A percentile compares a stretch with the other conserved stretches of the same genome.
Conservation (phyloP, 2,113 vertebrate genomes). For the Nerophis ophidion region DNA sequence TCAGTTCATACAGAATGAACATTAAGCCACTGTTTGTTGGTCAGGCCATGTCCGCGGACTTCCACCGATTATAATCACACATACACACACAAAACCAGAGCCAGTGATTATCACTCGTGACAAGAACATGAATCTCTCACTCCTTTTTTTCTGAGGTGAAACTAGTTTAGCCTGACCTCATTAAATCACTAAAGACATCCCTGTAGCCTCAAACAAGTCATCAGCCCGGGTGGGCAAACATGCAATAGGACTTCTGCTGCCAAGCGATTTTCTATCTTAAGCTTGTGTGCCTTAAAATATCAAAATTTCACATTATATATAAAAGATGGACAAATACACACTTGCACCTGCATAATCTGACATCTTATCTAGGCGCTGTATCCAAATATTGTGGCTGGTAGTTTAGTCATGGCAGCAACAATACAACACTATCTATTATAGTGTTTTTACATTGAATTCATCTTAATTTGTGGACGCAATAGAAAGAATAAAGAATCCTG, state of each 20-base stretch:
- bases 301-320: neutral
- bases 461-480: neutral
- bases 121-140: constrained; percentile 28
- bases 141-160: constrained; percentile 40
- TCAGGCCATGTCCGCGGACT: neutral
- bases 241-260: constrained; percentile 7
- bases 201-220: constrained; percentile 44
- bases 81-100: constrained; percentile 14
- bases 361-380: neutral
- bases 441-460: neutral
- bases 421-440: neutral
- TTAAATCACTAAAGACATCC: constrained; percentile 53
- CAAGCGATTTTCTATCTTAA: neutral
- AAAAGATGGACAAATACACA: neutral
- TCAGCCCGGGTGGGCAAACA: constrained; percentile 35
- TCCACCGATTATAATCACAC: constrained; percentile 10
- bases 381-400: neutral
- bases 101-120: constrained; percentile 33
- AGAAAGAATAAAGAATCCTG: no score
- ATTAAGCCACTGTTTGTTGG: constrained; percentile 8
- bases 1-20: neutral
- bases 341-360: neutral
- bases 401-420: neutral
- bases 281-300: neutral
- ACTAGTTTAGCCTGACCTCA: constrained; percentile 62